A percentile compares a stretch with the other conserved stretches of the same genome.
Evolutionary conservation across 2,797 vertebrate genomes (phyloP).

Genomic region (Artibeus lituratus): DNA sequence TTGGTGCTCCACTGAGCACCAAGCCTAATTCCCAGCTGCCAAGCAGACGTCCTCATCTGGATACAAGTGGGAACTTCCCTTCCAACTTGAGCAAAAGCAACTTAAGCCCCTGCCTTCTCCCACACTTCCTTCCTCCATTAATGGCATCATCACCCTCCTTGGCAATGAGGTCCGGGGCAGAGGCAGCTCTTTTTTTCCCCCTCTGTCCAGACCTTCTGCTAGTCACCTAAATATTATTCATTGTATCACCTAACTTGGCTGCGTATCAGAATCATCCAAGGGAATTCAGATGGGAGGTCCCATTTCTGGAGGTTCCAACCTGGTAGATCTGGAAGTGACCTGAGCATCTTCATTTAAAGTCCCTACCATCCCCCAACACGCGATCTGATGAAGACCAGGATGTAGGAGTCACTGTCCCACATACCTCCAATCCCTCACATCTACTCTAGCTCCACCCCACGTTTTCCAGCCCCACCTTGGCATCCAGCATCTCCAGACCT

Average conservation of each 20-base stretch:
- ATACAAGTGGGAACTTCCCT: too few relatives aligned
- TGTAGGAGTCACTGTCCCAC: background rate
- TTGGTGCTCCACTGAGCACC: background rate
- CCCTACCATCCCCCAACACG: background rate
- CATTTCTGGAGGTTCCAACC: background rate
- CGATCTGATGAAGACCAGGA: background rate
- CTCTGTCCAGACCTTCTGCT: background rate
- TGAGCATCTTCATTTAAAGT: background rate
- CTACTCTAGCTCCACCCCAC: too few relatives aligned
- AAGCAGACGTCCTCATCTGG: background rate
- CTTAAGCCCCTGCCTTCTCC: background rate
- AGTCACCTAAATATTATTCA: background rate
- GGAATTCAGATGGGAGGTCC: background rate
- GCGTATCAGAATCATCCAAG: background rate
- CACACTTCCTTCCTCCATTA: accelerated
- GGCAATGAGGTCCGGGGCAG: background rate
- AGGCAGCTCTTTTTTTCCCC: background rate
- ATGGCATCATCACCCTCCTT: background rate
- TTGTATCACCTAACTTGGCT: background rate
- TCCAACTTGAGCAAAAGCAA: background rate
- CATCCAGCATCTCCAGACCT: accelerated
- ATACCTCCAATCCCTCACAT: too few relatives aligned
- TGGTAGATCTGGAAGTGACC: background rate
- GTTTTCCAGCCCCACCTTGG: background rate
- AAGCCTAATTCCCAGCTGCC: background rate